phyloP scores from a whole-genome alignment of 2,888 invertebrate species.

The Trichopria drosophilae region DNA sequence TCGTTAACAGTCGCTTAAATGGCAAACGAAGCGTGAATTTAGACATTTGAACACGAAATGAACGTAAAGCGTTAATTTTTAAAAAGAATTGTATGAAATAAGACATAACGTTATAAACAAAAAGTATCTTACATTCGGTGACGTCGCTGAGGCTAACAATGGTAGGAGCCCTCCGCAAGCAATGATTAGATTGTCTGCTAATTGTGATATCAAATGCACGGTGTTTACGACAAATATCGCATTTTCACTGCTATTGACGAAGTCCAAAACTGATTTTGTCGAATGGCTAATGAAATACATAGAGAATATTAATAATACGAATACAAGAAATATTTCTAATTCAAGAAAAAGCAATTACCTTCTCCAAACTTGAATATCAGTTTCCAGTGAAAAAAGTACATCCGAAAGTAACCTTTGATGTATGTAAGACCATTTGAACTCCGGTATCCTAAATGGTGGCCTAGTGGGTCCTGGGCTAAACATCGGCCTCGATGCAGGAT shows the following conservation, averaged over 20 bases:
- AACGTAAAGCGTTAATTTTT: slow-evolving; percentile 4
- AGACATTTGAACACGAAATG: background rate
- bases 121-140: slow-evolving; percentile 83
- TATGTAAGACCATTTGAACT: slow-evolving; percentile 99
- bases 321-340: background rate
- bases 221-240: slow-evolving; percentile 99
- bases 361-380: slow-evolving; percentile 91
- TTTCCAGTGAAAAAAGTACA: slow-evolving; percentile 93
- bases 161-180: slow-evolving; percentile 97
- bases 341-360: slow-evolving; percentile 57
- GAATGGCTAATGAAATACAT: slow-evolving; percentile 77
- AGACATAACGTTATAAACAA: background rate
- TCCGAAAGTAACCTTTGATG: slow-evolving; percentile 96
- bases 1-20: too few species aligned
- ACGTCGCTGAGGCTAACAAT: slow-evolving; percentile 95
- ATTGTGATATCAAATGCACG: slow-evolving; percentile 97
- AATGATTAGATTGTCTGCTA: slow-evolving; percentile 98
- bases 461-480: slow-evolving; percentile 91
- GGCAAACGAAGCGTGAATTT: too few species aligned
- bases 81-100: slow-evolving; percentile 2
- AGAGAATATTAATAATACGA: background rate
- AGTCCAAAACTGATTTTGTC: slow-evolving; percentile 95
- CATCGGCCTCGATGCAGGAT: slow-evolving; percentile 76
- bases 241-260: slow-evolving; percentile 97
- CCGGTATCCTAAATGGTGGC: slow-evolving; percentile 97